These are phyloP conservation scores for Leucophenga maculata DNA, from an alignment of 2,888 invertebrate species.

Conservation along the genomic window DNA sequence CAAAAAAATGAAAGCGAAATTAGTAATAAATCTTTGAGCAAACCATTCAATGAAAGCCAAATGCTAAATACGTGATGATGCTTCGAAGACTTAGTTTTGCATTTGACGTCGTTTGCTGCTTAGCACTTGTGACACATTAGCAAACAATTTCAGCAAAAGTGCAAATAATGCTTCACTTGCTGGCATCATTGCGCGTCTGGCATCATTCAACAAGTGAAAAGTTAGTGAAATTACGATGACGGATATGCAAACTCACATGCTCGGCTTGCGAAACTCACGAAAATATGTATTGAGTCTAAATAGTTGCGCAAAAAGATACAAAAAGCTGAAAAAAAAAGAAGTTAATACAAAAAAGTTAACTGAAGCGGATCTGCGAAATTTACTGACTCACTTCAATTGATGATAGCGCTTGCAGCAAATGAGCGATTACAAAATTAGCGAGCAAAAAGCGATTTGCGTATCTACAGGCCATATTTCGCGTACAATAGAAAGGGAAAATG, in stretches of 20 bases:
- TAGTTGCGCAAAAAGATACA: slow-evolving; percentile 1
- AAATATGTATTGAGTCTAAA: slow-evolving; percentile 3
- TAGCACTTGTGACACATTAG: slow-evolving; percentile 69
- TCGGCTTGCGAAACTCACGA: neutral
- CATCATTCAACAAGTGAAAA: slow-evolving; percentile 59
- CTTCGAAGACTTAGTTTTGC: neutral
- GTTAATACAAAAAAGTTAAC: neutral
- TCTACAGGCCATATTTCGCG: too few relatives aligned
- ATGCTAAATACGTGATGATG: neutral
- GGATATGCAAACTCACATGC: slow-evolving; percentile 42
- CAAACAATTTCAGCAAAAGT: slow-evolving; percentile 69
- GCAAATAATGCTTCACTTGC: slow-evolving; percentile 67
- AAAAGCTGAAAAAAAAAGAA: slow-evolving; percentile 9
- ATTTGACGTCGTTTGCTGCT: slow-evolving; percentile 35
- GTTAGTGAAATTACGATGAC: slow-evolving; percentile 68
- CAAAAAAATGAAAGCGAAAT: too few relatives aligned
- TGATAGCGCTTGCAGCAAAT: neutral
- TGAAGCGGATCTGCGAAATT: slow-evolving; percentile 20
- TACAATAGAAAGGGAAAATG: too few relatives aligned
- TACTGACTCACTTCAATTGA: slow-evolving; percentile 1
- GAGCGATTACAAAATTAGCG: slow-evolving; percentile 17
- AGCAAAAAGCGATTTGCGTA: neutral
- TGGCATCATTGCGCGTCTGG: slow-evolving; percentile 20
- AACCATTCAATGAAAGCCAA: too few relatives aligned
- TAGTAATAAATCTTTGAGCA: neutral